Base-by-base conservation (phyloP, 2,888 invertebrate species). In the Cremastinae sp. region DNA sequence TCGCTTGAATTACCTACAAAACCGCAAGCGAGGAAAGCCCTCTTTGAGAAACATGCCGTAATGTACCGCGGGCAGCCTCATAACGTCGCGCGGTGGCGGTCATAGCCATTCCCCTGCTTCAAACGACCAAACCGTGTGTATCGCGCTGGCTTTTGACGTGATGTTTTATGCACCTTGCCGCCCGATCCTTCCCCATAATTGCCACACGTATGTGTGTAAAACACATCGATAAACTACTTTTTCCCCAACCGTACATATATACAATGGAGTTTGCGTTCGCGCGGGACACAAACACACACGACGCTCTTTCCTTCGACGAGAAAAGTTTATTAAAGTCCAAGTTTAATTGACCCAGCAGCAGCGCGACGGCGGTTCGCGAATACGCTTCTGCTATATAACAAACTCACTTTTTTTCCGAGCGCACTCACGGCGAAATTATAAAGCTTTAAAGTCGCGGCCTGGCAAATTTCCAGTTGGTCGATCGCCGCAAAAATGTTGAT, bases 1-100 rank as follows among this genome's bases (percentile, higher is more conserved):
- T 75, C 72, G 75, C 72, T 61, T 72, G 75, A 75, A 75, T 72
- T 75, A 72, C 75, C 75, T 61, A 68, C 51, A 62, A 62, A 68
- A 75, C 71, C 59, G 68, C 66, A 71, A 38, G 70, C 62, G 49
- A 56, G 62, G 58, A 68, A 75, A 72, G 62, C 58, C 62, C 75
- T 68, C 68, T 75, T 75, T 72, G 75, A 75, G 68, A 68, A 68
- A 72, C 72, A 75, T 58, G 49, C 62, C 56, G 54, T 68, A 70
- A 73, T 47, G 49, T 49, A 54, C 28, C 38, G 22, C 28, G 16
- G 34, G 43, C 59, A 28, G 12, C 45, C 20, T 59, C 66, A 14
- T 49, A 41, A 58, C 68, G 38, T 58, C 53, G 10, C 51, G n/a
- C n/a, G n/a, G n/a, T n/a, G 36, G 28, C 58, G 7, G 43, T 14